A percentile compares a stretch with the other conserved stretches of the same genome.
phyloP scores from a whole-genome alignment of 2,888 invertebrate species.

The Harpalus rufipes region DNA sequence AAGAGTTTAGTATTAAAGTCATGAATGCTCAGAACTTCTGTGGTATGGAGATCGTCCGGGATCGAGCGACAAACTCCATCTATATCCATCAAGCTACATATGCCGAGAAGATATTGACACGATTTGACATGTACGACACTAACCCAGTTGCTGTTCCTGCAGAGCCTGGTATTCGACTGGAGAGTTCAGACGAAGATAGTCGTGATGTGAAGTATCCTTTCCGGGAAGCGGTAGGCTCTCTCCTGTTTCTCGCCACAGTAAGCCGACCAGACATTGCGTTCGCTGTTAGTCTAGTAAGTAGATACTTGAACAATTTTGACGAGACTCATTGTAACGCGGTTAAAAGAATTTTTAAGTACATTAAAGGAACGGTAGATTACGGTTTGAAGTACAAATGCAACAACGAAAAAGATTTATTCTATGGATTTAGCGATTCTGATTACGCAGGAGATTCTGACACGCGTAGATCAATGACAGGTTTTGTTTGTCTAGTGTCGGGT shows the following conservation, averaged over 20 bases:
- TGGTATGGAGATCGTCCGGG: conserved; percentile 44
- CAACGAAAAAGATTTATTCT: no score
- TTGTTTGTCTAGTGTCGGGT: no score
- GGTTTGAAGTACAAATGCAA: no score
- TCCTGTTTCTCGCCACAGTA: background rate
- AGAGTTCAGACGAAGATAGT: background rate
- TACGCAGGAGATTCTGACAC: no score
- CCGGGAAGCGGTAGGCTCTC: no score
- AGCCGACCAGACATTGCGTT: background rate
- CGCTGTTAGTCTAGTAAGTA: background rate
- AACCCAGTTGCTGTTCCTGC: conserved; percentile 32
- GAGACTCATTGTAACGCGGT: background rate
- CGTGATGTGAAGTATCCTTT: no score
- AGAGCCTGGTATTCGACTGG: conserved; percentile 14
- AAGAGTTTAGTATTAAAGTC: no score
- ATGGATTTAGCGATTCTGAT: no score
- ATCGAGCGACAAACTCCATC: conserved; percentile 14
- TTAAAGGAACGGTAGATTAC: no score
- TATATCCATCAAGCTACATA: conserved; percentile 47
- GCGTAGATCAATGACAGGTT: no score
- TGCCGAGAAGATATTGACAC: conserved; percentile 6
- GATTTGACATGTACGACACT: conserved; percentile 16
- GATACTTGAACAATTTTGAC: background rate
- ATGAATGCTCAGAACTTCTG: no score
- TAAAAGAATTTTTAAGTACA: no score